phyloP scores from a whole-genome alignment of 2,888 invertebrate genomes.

The Protula sp. region DNA sequence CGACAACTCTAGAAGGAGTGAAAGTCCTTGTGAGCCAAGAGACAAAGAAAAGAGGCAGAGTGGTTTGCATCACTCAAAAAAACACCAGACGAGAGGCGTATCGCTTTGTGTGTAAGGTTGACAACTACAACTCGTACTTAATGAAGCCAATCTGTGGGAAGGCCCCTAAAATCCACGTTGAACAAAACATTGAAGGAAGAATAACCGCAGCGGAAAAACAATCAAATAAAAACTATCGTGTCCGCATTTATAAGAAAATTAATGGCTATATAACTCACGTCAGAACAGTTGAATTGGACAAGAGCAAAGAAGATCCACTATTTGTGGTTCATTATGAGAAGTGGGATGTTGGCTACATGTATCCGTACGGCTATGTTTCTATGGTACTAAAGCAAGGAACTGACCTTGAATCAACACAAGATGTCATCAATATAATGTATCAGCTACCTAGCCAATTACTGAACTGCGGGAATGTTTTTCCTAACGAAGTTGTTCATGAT shows the following conservation, averaged over 20 bases:
- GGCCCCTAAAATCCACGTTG: constrained; percentile 5
- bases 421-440: constrained; percentile 1
- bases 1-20: too few relatives aligned
- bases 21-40: too few relatives aligned
- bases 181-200: neutral
- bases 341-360: neutral
- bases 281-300: neutral
- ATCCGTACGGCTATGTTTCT: constrained; percentile 4
- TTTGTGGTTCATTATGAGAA: constrained; percentile 5
- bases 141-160: constrained; percentile 3
- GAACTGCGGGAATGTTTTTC: neutral
- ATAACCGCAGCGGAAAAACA: neutral
- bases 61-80: too few relatives aligned
- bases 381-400: constrained; percentile 1
- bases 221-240: neutral
- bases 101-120: constrained; percentile 5
- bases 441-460: constrained; percentile 3
- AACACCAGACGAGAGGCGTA: neutral
- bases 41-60: too few relatives aligned
- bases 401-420: neutral
- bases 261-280: too few relatives aligned
- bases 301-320: neutral
- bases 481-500: too few relatives aligned
- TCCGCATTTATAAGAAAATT: neutral
- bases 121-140: neutral